Evolutionary conservation across 2,113 vertebrate species (phyloP).

Genomic region (Lepus timidus): DNA sequence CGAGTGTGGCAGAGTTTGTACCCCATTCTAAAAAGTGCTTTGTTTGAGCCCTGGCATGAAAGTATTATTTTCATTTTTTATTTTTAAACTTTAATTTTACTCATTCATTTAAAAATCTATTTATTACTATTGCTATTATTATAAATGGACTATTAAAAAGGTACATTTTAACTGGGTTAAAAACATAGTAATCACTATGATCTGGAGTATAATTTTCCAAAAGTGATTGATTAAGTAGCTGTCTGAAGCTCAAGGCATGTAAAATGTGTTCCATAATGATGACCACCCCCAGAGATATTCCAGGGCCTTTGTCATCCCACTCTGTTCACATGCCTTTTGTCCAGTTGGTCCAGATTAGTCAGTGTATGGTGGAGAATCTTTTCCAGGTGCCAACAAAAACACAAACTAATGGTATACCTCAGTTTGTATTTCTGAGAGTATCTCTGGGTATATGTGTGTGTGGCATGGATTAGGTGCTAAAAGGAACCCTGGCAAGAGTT

Average conservation of each 20-base stretch:
- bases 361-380: not conserved
- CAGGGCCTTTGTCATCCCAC: not conserved
- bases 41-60: not conserved
- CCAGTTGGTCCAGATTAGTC: accelerated
- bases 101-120: not conserved
- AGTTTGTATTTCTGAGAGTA: not conserved
- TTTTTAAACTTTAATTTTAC: not conserved
- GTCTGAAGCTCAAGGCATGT: accelerated
- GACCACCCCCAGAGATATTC: too few relatives aligned
- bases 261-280: too few relatives aligned
- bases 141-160: not conserved
- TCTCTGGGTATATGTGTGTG: not conserved
- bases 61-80: not conserved
- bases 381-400: not conserved
- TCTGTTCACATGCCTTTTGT: not conserved
- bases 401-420: not conserved
- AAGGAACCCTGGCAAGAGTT: not conserved
- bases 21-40: not conserved
- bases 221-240: not conserved
- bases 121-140: not conserved
- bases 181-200: not conserved
- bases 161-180: not conserved
- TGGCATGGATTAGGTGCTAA: too few relatives aligned
- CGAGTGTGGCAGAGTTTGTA: not conserved
- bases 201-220: not conserved